phyloP scores from a whole-genome alignment of 2,888 invertebrate species.

The Andrena haemorrhoa region DNA sequence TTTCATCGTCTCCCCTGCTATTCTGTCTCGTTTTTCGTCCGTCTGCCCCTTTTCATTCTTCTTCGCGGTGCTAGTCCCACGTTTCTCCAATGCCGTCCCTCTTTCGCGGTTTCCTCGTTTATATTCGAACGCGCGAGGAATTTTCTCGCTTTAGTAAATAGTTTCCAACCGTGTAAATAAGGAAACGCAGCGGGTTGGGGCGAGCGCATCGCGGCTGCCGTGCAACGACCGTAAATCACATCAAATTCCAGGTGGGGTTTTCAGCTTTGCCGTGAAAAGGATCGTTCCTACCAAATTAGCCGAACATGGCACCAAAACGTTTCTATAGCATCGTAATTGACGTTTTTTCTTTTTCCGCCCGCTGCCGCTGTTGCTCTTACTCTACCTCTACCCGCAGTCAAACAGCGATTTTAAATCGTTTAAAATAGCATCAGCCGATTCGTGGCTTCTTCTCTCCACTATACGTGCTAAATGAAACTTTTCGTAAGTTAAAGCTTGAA shows the following conservation, averaged over 20 bases:
- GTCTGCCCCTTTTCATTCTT: constrained; percentile 25
- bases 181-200: constrained; percentile 19
- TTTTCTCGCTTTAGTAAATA: constrained; percentile 57
- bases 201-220: constrained; percentile 35
- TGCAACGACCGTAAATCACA: constrained; percentile 40
- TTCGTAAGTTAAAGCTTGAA: too few relatives aligned
- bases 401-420: too few relatives aligned
- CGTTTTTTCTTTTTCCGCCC: background rate
- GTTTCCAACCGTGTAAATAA: constrained; percentile 58
- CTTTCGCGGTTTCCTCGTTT: constrained; percentile 5
- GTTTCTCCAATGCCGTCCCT: background rate
- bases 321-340: constrained; percentile 17
- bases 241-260: constrained; percentile 31
- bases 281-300: constrained; percentile 37
- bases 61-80: background rate
- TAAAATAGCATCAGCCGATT: too few relatives aligned
- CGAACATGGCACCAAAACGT: background rate
- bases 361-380: too few relatives aligned
- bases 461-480: too few relatives aligned
- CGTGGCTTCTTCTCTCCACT: too few relatives aligned
- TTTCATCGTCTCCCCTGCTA: background rate
- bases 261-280: background rate
- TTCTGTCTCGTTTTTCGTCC: constrained; percentile 32
- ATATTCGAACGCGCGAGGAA: constrained; percentile 18
- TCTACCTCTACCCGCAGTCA: too few relatives aligned